phyloP scores from a whole-genome alignment of 2,113 vertebrate genomes.

The Pterocles gutturalis region DNA sequence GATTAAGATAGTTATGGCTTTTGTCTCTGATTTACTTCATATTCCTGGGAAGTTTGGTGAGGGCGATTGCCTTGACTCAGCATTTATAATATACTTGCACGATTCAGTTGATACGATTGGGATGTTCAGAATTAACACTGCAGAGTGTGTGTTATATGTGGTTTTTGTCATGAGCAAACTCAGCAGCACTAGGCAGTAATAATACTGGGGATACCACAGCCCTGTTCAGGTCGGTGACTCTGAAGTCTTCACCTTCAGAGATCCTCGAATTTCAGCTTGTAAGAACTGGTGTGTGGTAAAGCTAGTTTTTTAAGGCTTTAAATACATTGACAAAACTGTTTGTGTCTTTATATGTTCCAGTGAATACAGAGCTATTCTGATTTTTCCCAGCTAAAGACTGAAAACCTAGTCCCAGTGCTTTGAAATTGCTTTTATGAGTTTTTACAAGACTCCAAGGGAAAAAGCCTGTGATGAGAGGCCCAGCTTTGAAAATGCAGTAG shows the following conservation, averaged over 20 bases:
- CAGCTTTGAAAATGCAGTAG: neutral
- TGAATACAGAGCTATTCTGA: neutral
- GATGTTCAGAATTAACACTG: neutral
- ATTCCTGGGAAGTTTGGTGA: neutral
- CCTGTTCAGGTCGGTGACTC: neutral
- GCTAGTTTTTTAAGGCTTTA: neutral
- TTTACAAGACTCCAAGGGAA: neutral
- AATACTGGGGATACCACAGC: neutral
- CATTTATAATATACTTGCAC: neutral
- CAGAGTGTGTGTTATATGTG: accelerated
- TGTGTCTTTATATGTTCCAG: neutral
- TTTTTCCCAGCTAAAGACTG: neutral
- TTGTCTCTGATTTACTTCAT: neutral
- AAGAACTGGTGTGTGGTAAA: neutral
- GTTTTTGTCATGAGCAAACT: neutral
- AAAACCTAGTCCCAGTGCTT: neutral
- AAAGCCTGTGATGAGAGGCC: neutral
- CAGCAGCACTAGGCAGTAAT: neutral
- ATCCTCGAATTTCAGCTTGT: neutral
- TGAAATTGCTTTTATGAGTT: neutral
- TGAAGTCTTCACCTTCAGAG: neutral
- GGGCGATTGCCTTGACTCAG: neutral
- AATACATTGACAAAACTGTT: neutral
- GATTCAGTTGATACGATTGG: neutral
- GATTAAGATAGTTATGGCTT: neutral